Evolutionary conservation across 2,113 vertebrate species (phyloP).

Genomic region (Platysternon megacephalum): DNA sequence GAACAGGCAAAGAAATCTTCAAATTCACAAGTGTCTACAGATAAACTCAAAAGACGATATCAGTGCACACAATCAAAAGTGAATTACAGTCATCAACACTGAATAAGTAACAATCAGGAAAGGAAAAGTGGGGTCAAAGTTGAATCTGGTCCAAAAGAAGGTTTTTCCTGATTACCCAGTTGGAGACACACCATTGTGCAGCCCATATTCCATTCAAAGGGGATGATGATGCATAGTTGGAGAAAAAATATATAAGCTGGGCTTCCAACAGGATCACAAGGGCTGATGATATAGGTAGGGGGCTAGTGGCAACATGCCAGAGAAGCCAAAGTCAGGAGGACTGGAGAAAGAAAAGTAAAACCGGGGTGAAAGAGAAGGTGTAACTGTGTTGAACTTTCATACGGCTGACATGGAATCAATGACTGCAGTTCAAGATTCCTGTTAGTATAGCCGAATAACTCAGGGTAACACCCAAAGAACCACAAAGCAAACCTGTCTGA

Average conservation of each 20-base stretch:
- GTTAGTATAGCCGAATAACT: constrained; percentile 21
- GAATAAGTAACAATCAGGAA: not conserved
- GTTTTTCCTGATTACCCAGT: not conserved
- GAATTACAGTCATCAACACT: not conserved
- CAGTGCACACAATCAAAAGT: not conserved
- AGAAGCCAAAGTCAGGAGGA: not conserved
- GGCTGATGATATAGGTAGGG: not conserved
- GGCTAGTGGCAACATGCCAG: not conserved
- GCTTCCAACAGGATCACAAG: not conserved
- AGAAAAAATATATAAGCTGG: not conserved
- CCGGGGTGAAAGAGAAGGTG: not conserved
- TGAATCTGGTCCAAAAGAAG: not conserved
- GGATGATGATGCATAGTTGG: not conserved
- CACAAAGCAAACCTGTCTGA: constrained; percentile 49
- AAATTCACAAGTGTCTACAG: not conserved
- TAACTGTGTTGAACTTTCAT: not conserved
- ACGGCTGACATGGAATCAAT: not conserved
- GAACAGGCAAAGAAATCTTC: not conserved
- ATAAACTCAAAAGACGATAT: not conserved
- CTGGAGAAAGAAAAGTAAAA: not conserved
- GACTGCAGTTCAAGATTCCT: not conserved
- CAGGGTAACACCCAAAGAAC: constrained; percentile 5
- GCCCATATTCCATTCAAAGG: not conserved
- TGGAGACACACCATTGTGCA: not conserved
- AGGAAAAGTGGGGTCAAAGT: not conserved